Evolutionary conservation across 2,888 invertebrate genomes (phyloP).

Genomic region (Hemithea aestivaria): DNA sequence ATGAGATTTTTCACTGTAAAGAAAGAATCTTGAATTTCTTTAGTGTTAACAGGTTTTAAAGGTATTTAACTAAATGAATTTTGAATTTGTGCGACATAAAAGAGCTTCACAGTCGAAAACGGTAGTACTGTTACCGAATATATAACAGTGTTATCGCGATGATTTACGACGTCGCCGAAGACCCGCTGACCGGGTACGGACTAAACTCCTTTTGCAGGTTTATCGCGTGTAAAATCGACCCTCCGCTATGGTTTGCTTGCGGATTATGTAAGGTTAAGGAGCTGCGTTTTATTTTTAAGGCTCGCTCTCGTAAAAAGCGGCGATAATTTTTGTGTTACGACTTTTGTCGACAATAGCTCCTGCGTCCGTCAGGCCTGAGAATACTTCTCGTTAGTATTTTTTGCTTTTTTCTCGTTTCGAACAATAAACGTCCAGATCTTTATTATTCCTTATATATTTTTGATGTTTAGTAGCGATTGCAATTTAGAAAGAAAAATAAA

Average conservation of each 20-base stretch:
- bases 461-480: no score
- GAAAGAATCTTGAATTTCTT: no score
- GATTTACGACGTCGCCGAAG: slow-evolving; percentile 26
- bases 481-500: no score
- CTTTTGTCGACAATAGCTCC: slow-evolving; percentile 11
- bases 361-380: slow-evolving; percentile 12
- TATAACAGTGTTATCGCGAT: slow-evolving; percentile 12
- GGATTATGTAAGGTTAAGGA: slow-evolving; percentile 50
- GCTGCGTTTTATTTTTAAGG: slow-evolving; percentile 38
- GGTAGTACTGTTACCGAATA: slow-evolving; percentile 8
- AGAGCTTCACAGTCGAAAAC: slow-evolving; percentile 1
- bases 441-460: no score
- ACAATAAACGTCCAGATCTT: no score
- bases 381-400: slow-evolving; percentile 18
- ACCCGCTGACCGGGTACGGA: slow-evolving; percentile 36
- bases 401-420: slow-evolving; percentile 22
- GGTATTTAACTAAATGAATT: no score
- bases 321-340: slow-evolving; percentile 26
- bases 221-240: slow-evolving; percentile 60
- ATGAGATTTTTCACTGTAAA: no score
- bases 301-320: slow-evolving; percentile 30
- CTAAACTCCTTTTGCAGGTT: slow-evolving; percentile 52
- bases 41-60: no score
- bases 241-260: slow-evolving; percentile 45
- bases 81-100: neutral